Conservation (phyloP, 37 sponge, comb jelly and placozoan species). For the Corticium candelabrum region DNA sequence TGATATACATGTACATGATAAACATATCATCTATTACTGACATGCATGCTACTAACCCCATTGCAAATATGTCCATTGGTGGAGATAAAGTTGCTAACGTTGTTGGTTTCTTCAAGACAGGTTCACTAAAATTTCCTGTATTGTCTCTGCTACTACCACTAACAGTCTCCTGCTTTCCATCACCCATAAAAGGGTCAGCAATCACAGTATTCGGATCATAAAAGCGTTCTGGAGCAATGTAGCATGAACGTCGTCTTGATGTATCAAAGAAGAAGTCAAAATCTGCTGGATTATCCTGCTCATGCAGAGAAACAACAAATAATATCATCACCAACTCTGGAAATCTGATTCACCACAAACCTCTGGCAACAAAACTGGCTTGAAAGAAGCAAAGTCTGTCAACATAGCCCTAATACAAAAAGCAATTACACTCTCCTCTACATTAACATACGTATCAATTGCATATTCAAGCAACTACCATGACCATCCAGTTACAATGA, state of each 20-base stretch:
- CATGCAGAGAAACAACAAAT: background rate
- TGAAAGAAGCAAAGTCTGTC: constrained; percentile 92
- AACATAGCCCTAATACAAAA: constrained; percentile 60
- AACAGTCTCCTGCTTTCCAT: background rate
- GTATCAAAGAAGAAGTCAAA: constrained; percentile 95
- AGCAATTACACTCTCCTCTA: background rate
- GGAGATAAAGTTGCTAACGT: constrained; percentile 22
- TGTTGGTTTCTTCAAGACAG: background rate
- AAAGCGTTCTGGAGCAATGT: constrained; percentile 83
- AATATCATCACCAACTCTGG: background rate
- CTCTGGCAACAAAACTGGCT: constrained; percentile 69
- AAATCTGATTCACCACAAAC: constrained; percentile 31
- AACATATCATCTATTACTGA: background rate
- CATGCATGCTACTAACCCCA: constrained; percentile 2
- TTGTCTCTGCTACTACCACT: background rate
- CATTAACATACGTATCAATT: background rate
- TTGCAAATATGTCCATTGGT: constrained; percentile 89
- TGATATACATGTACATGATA: constrained; percentile 1
- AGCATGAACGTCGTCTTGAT: constrained; percentile 81
- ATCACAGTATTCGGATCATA: background rate
- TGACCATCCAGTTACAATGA: constrained; percentile 85
- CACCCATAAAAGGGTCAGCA: background rate
- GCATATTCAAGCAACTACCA: constrained; percentile 6
- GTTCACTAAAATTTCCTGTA: too few species aligned
- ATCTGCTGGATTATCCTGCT: constrained; percentile 88